Evolutionary conservation across 2,113 vertebrate genomes (phyloP), one percentile per base, ranked within the genome.

Genomic region (Porphyrio hochstetteri): DNA sequence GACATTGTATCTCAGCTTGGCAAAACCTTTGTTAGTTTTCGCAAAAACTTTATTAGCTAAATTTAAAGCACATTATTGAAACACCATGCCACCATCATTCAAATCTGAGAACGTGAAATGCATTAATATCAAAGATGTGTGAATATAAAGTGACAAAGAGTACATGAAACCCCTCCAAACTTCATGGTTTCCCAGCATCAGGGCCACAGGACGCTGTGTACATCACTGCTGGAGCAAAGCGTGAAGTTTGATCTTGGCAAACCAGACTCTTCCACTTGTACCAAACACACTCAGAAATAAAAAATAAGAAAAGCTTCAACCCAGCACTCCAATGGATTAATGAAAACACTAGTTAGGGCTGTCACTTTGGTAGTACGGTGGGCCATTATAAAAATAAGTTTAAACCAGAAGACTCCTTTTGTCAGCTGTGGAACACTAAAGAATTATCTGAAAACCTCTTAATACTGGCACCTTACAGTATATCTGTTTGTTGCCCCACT

Each of bases 401-500:
- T 31, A 6, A 72, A 27, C 21, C 4, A 20, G 23, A 16, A 40
- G 25, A 20, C 2, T 29, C 16, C 13, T 70, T 69, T 77, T 78
- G 40, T 75, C n/a, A 83, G 65, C 82, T 92, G 59, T 28, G n/a
- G 42, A 67, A 82, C 21, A 35, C 52, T 48, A 1, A 11, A 55
- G 20, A 23, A 16, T 0, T 9, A 23, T 6, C 25, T 11, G 57
- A 44, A 46, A 40, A 29, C 5, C 24, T 36, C 31, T 4, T 0
- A 1, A 3, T 0, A 1, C 11, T 8, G n/a, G 17, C 60, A 33
- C 14, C 31, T 60, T 1, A 9, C 9, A 65, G 50, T 0, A 9
- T 0, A 5, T 0, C 6, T 8, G 0, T 5, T 8, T 18, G 33
- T 2, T 11, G 23, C 7, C 23, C 44, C 1, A 11, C 53, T 13